Evolutionary conservation across 2,797 vertebrate genomes (phyloP).

Genomic region (Notolabrus celidotus): DNA sequence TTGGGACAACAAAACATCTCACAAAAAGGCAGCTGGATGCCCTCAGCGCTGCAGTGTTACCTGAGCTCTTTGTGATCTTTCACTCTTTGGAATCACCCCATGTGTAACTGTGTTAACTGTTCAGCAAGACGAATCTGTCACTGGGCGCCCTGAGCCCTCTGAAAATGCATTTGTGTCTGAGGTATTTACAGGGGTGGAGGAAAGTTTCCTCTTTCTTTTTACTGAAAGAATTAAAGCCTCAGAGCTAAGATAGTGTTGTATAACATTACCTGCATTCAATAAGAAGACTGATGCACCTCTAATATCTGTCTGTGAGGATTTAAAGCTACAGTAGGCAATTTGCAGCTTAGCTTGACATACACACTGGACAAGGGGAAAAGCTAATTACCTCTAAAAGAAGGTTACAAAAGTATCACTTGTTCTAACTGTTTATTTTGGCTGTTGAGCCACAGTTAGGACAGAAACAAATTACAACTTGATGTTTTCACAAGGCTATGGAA

Average conservation of each 20-base stretch:
- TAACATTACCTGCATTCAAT: too few relatives aligned
- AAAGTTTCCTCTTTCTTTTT: not conserved
- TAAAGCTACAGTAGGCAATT: too few relatives aligned
- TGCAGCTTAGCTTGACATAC: too few relatives aligned
- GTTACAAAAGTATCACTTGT: too few relatives aligned
- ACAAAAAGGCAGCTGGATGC: conserved; percentile 50
- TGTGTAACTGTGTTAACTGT: conserved; percentile 35
- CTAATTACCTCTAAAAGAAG: too few relatives aligned
- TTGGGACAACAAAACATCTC: conserved; percentile 58
- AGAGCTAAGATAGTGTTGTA: not conserved
- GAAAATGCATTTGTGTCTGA: conserved; percentile 24
- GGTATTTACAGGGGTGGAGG: conserved; percentile 25
- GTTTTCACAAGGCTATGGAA: too few relatives aligned
- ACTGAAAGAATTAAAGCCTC: not conserved
- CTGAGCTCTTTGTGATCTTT: conserved; percentile 51
- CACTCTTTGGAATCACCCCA: conserved; percentile 45
- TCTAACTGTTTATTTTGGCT: too few relatives aligned
- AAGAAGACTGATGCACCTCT: too few relatives aligned
- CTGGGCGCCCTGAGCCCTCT: not conserved
- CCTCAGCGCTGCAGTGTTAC: conserved; percentile 52
- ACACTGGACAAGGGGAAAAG: too few relatives aligned
- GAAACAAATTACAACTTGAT: too few relatives aligned
- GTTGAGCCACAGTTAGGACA: too few relatives aligned
- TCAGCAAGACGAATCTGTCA: conserved; percentile 27
- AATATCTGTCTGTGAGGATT: too few relatives aligned